Base-by-base conservation (phyloP, 2,888 invertebrate species). In the Drosophila mayaguana region DNA sequence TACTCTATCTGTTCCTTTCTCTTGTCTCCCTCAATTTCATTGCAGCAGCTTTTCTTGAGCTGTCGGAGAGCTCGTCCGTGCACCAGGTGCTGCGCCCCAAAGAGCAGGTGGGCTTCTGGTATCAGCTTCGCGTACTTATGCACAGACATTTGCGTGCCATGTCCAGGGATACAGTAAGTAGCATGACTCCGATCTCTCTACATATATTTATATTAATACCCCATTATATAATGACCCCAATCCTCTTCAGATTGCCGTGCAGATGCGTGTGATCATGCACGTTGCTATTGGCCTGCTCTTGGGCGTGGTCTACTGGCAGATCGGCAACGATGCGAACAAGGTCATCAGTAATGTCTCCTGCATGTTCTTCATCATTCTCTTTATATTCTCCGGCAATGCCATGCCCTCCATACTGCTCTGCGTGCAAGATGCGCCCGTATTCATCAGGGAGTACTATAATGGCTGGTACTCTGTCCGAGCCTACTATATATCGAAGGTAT, bases 361-460 rank as follows among this genome's bases (percentile, higher is more conserved):
- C 90, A 94, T 98, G 48, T 98, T 97, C 93, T 98, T 97, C 93
- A 96, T 96, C 72, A 95, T 97, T 57, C 95, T 98, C 94, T 98
- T 98, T 93, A 94, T 98, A 54, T 97, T 98, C 96, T 97, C 97
- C 91, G 98, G 97, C 16, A 97, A 98, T 9, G 96, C 98, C 87
- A 98, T 97, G 94, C 96, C 97, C 11, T 96, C 97, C 51, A 95
- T 97, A 54, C 95, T 98, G 50, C 96, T 96, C 63, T 98, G 98
- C 94, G 96, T 97, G 36, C 94, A 95, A 87, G 97, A 97, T 93
- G 94, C 97, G 90, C 95, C 96, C 14, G 95, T 97, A 22, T 95
- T 97, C 71, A 94, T 95, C 9, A 93, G 97, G 46, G 97, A 97
- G 89, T 96, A 97, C 91, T 95, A 97, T 87, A 97, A 98, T 92